Percentiles rank a stretch among this genome's conserved stretches.
Evolutionary conservation across 2,797 vertebrate genomes (phyloP).

Genomic region (Sardinella longiceps): DNA sequence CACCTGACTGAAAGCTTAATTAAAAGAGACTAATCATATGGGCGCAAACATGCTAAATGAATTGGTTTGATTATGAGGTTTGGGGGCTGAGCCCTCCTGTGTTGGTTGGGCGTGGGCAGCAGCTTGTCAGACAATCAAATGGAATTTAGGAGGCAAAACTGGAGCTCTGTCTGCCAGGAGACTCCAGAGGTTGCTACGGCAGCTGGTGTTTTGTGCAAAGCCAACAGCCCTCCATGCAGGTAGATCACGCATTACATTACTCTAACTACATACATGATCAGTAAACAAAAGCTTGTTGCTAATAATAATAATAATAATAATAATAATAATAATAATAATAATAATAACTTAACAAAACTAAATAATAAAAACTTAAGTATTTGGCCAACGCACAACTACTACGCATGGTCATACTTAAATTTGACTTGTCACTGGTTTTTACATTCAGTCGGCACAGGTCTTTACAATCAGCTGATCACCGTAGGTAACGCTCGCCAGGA

Average conservation of each 20-base stretch:
- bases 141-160: constrained; percentile 27
- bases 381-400: no score
- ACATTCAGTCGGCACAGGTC: no score
- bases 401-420: no score
- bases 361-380: no score
- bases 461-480: no score
- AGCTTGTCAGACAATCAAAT: constrained; percentile 42
- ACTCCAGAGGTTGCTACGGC: neutral
- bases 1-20: constrained; percentile 69
- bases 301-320: no score
- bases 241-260: neutral
- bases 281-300: neutral
- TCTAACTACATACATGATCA: neutral
- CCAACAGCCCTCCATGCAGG: neutral
- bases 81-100: constrained; percentile 52
- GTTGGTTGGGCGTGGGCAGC: constrained; percentile 20
- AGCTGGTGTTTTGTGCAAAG: constrained; percentile 8
- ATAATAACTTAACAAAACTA: no score
- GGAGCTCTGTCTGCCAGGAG: neutral
- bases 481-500: no score
- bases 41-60: constrained; percentile 60
- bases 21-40: constrained; percentile 69
- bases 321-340: no score
- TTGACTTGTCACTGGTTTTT: no score
- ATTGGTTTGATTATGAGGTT: constrained; percentile 64